Base-by-base conservation (phyloP, 2,888 invertebrate species). In the Synergus laeviventris region DNA sequence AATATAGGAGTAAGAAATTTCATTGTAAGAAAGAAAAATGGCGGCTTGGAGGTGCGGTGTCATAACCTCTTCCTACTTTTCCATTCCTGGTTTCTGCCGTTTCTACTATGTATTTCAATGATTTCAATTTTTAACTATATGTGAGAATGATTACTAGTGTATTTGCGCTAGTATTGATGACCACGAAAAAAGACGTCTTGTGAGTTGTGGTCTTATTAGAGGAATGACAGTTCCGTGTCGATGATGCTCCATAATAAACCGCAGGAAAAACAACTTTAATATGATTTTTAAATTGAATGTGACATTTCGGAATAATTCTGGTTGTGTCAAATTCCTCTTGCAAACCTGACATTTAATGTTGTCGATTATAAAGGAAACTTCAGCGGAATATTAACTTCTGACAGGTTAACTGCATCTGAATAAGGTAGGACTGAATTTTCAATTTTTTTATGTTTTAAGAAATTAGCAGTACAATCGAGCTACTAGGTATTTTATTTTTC, bases 11-110 rank as follows among this genome's bases (percentile, higher is more conserved):
- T 31, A 31, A 31, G 31, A 31, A 31, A 31, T 45, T 45, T 45
- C 16, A 45, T 7, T 45, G n/a, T n/a, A 18, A 62, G 16, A 18
- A 39, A 64, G 11, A 70, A 83, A 83, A 83, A 83, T 83, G 83
- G 83, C 83, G 80, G 56, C 76, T 36, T 14, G 18, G 56, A 61
- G 79, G 73, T 79, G 75, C 79, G 78, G 61, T 75, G 75, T 75
- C 79, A 45, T 70, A 70, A 66, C 66, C 64, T 64, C 64, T 45
- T 31, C 24, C 21, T 21, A 14, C 42, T 18, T 24, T 24, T 66
- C 24, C 18, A 42, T 66, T 66, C 24, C 8, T 45, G 24, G 42
- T 66, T 45, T 45, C 66, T 70, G 3, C 42, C 42, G 14, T 2
- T 31, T 31, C 31, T 31, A 14, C 42, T 14, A 42, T 42, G 42